These are phyloP conservation scores for Ailuropoda melanoleuca DNA, from an alignment of 2,113 vertebrate genomes.

Conservation along the genomic window DNA sequence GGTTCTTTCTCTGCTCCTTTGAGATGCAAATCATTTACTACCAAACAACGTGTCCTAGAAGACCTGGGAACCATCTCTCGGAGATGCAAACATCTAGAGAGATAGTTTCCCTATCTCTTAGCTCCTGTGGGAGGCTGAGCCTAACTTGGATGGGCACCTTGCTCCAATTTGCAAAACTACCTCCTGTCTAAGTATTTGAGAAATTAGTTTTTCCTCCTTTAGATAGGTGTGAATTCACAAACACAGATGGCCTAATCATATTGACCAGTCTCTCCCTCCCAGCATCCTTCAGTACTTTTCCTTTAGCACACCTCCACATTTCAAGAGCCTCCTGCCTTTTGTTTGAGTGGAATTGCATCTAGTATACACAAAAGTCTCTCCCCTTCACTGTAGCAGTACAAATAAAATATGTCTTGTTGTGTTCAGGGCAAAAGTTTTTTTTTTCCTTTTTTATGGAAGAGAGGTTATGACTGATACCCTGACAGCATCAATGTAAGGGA, in stretches of 20 bases:
- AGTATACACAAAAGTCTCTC: not conserved
- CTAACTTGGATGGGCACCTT: not conserved
- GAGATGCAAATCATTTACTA: not conserved
- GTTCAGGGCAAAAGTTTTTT: not conserved
- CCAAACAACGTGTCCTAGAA: not conserved
- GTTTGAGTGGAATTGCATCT: not conserved
- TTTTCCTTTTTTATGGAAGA: not conserved
- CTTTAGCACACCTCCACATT: not conserved
- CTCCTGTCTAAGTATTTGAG: not conserved
- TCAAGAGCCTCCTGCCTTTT: not conserved
- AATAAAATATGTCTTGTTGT: not conserved
- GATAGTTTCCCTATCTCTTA: not conserved
- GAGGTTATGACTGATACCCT: not conserved
- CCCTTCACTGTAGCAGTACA: not conserved
- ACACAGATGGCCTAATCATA: not conserved
- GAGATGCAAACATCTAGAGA: not conserved
- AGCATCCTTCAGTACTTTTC: not conserved
- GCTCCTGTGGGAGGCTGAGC: not conserved
- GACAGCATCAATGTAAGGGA: not conserved
- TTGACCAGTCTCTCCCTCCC: too few species aligned
- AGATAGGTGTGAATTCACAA: not conserved
- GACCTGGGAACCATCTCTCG: not conserved
- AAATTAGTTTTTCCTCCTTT: not conserved
- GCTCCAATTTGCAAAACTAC: not conserved
- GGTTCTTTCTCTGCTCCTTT: not conserved